A percentile compares a stretch with the other conserved stretches of the same genome.
phyloP scores from a whole-genome alignment of 2,113 vertebrate species.

The Leptosomus discolor region DNA sequence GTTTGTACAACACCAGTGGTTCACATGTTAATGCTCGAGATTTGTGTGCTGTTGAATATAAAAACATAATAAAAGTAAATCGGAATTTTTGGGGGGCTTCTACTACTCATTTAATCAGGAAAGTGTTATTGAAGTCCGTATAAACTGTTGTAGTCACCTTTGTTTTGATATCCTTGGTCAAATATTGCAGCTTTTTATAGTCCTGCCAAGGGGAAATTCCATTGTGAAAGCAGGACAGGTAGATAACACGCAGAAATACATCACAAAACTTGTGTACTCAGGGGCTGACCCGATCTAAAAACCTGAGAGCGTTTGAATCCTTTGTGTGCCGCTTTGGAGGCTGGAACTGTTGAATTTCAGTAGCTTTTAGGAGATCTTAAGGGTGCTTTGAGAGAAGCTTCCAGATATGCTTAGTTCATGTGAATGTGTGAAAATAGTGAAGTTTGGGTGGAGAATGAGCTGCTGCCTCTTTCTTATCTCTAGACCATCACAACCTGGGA shows the following conservation, averaged over 20 bases:
- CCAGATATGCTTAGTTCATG: neutral
- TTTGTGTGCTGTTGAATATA: neutral
- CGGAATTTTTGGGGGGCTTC: accelerated
- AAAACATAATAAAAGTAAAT: neutral
- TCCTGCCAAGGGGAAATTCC: neutral
- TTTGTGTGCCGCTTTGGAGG: neutral
- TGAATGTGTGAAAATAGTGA: neutral
- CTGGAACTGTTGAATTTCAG: neutral
- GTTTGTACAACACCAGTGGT: neutral
- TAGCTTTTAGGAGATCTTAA: neutral
- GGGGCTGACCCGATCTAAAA: neutral
- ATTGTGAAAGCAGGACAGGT: neutral
- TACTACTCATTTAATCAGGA: neutral
- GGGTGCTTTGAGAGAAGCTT: neutral
- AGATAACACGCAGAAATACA: neutral
- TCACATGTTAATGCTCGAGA: neutral
- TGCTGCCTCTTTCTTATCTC: neutral
- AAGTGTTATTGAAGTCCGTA: neutral
- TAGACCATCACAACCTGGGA: neutral
- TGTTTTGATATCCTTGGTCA: neutral
- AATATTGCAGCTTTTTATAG: neutral
- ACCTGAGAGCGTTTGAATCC: neutral
- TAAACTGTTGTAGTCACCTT: neutral
- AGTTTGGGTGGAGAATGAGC: neutral
- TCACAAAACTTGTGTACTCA: neutral